Conservation (phyloP, 2,113 vertebrate genomes). For the Pollimyrus isidori region DNA sequence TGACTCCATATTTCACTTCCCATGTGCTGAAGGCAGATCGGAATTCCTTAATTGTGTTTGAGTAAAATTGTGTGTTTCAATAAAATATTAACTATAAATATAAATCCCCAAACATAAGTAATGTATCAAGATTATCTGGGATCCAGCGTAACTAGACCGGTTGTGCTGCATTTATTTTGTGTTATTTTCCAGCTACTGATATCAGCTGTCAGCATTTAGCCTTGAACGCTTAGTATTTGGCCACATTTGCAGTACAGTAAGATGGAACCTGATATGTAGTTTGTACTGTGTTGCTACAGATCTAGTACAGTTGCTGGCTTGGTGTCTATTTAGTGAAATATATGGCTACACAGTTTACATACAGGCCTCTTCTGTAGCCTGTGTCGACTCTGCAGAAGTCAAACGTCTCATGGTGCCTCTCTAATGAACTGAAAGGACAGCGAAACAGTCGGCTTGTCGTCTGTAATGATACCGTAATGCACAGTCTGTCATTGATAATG, state of each 20-base stretch:
- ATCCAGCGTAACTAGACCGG: not conserved
- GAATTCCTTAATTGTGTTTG: not conserved
- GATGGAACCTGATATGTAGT: not conserved
- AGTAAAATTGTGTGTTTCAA: not conserved
- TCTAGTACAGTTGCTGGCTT: not conserved
- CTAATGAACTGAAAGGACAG: not conserved
- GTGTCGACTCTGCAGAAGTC: not conserved
- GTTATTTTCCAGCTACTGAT: not conserved
- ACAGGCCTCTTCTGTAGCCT: not conserved
- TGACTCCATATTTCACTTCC: not conserved
- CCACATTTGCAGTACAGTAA: not conserved
- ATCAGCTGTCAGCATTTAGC: not conserved
- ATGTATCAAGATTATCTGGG: not conserved
- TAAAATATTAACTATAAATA: not conserved
- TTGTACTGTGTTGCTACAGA: not conserved
- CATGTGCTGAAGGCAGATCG: not conserved
- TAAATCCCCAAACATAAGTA: not conserved
- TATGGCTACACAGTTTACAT: not conserved
- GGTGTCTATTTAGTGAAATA: not conserved
- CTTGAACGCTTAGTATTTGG: not conserved
- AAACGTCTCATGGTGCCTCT: not conserved
- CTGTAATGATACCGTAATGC: constrained; percentile 8
- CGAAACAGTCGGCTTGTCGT: not conserved
- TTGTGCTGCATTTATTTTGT: not conserved
- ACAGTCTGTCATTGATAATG: constrained; percentile 5